Evolutionary conservation across 2,113 vertebrate genomes (phyloP).

Genomic region (Engraulis encrasicolus): DNA sequence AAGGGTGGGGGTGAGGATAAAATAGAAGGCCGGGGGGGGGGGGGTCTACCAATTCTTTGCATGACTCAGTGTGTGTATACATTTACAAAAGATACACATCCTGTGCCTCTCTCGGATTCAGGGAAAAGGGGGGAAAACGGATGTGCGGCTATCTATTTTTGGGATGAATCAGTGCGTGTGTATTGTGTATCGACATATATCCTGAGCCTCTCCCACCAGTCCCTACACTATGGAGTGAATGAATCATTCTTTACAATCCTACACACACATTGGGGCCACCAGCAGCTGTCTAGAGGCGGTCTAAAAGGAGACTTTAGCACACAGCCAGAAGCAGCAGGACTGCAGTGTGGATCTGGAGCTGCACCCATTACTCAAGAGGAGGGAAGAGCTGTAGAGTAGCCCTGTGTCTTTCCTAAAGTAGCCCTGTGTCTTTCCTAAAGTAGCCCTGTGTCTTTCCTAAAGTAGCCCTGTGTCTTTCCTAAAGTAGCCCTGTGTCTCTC

Average conservation of each 20-base stretch:
- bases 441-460: constrained; percentile 39
- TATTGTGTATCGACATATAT: no score
- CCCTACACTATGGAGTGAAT: neutral
- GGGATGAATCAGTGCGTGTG: neutral
- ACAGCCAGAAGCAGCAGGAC: neutral
- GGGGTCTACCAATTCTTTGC: neutral
- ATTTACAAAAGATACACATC: neutral
- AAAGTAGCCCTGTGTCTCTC: constrained; percentile 40
- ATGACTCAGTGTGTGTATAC: neutral
- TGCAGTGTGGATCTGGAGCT: constrained; percentile 20
- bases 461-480: constrained; percentile 41
- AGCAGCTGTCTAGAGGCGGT: neutral
- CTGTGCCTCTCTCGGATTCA: neutral
- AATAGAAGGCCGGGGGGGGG: neutral
- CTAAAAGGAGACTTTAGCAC: constrained; percentile 21
- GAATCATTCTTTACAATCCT: neutral
- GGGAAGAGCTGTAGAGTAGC: constrained; percentile 39
- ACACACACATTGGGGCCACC: neutral
- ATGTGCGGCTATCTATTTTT: no score
- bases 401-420: constrained; percentile 38
- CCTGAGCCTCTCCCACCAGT: no score
- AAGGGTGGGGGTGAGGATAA: neutral
- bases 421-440: constrained; percentile 39
- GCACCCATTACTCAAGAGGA: constrained; percentile 22
- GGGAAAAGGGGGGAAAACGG: no score